Evolutionary conservation across 2,888 invertebrate species (phyloP), one percentile per base, ranked within the genome.

Genomic region (Hedychridium roseum): DNA sequence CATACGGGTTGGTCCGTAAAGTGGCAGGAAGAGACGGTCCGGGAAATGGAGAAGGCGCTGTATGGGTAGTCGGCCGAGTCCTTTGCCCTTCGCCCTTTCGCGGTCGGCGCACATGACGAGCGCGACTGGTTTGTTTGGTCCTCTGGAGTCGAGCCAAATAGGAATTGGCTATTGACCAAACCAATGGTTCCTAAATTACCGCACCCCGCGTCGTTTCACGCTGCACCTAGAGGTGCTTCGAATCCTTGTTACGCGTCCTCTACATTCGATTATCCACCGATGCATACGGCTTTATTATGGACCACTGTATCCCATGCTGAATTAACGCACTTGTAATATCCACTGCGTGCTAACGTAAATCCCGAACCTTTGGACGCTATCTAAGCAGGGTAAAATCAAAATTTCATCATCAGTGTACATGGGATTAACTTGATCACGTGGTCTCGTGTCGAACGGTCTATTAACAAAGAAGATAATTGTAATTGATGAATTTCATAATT

Each of bases 161-260:
- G 73, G 67, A 78, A 76, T 76, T 76, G 75, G 77, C 75, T 70
- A 74, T 76, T 76, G 73, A 75, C 75, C 76, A 75, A 74, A 69
- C 70, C 74, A 70, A 70, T 71, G 70, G 70, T 70, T 67, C 69
- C 67, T 73, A 73, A 75, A 75, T 75, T 74, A 75, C 71, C 66
- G 65, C 66, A 64, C 60, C 59, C 53, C 59, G 60, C 55, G 61
- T 42, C 43, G 39, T 43, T 43, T 37, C 43, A 35, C 36, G 50
- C 39, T 57, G 54, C 59, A 58, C 48, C 51, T 51, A 49, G 54
- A 58, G 54, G 58, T 57, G 57, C 59, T 54, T 48, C 56, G 54
- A 59, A 58, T 43, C 49, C 74, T 73, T 68, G 74, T 75, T 75
- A 74, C 70, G 68, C 69, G 68, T 70, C 74, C 68, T 74, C 72